These are phyloP conservation scores for Prunella strophiata DNA, from an alignment of 2,797 vertebrate genomes.

Conservation along the genomic window DNA sequence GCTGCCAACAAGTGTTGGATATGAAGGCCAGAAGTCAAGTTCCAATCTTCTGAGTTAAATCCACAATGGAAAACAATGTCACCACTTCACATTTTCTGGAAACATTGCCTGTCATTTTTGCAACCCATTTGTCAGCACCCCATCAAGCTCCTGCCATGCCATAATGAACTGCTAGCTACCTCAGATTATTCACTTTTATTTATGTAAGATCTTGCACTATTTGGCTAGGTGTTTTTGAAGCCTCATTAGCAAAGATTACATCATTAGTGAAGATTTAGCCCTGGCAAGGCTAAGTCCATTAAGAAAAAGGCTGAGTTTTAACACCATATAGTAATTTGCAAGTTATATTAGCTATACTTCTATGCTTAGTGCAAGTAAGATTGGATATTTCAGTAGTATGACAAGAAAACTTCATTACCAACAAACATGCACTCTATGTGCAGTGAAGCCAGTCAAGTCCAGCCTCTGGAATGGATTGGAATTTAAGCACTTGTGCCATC, in stretches of 20 bases:
- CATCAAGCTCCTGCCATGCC: not conserved
- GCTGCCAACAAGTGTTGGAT: slow-evolving; percentile 26
- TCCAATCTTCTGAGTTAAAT: slow-evolving; percentile 51
- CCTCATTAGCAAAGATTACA: not conserved
- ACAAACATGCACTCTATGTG: not conserved
- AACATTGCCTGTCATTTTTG: slow-evolving; percentile 8
- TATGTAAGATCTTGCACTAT: not conserved
- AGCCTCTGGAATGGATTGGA: not conserved
- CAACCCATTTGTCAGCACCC: slow-evolving; percentile 25
- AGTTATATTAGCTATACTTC: not conserved
- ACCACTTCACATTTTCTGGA: slow-evolving; percentile 42
- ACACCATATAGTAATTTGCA: not conserved
- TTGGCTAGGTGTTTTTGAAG: slow-evolving; percentile 3
- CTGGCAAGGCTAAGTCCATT: not conserved
- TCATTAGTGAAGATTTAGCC: not conserved
- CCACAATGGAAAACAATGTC: slow-evolving; percentile 16
- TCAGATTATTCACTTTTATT: not conserved
- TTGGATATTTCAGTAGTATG: not conserved
- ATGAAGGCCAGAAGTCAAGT: slow-evolving; percentile 41
- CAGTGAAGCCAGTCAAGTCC: not conserved
- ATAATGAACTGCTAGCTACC: not conserved
- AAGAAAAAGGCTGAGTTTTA: not conserved
- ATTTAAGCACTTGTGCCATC: not conserved
- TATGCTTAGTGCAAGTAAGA: not conserved
- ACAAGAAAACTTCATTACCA: not conserved